phyloP scores from a whole-genome alignment of 30 jellyfish, hydroid and myxozoan genomes.

The Aurelia aurita region DNA sequence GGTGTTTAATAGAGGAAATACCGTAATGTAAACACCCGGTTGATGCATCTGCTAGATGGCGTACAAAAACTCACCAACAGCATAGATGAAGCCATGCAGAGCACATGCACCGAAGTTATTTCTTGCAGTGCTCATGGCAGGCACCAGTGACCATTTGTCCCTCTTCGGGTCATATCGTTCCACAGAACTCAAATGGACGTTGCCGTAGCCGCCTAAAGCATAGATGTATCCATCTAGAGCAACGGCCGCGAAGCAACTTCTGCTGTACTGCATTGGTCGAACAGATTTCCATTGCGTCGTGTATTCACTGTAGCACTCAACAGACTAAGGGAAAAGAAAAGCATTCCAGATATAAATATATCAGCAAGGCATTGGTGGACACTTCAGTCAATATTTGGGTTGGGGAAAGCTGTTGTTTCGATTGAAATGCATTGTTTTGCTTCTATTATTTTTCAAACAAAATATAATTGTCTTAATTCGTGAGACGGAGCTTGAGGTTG shows the following conservation, averaged over 20 bases:
- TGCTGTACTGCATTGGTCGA: slow-evolving; percentile 83
- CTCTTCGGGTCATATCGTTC: slow-evolving; percentile 83
- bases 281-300: slow-evolving; percentile 66
- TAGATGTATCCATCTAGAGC: slow-evolving; percentile 87
- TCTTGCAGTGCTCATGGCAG: slow-evolving; percentile 97
- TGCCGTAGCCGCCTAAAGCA: slow-evolving; percentile 90
- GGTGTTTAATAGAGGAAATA: no score
- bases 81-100: slow-evolving; percentile 89
- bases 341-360: no score
- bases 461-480: no score
- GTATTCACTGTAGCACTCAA: slow-evolving; percentile 81
- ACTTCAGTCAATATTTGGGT: no score
- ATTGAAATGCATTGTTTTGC: no score
- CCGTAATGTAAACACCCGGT: no score
- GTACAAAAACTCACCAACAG: slow-evolving; percentile 82
- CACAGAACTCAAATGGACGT: slow-evolving; percentile 83
- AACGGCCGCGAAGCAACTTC: slow-evolving; percentile 95
- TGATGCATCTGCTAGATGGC: no score
- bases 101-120: slow-evolving; percentile 95
- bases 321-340: slow-evolving; percentile 66
- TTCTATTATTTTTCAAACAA: no score
- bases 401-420: no score
- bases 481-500: no score
- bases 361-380: no score
- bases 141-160: slow-evolving; percentile 92